phyloP scores from a whole-genome alignment of 2,797 vertebrate genomes.

The Natrix natrix region DNA sequence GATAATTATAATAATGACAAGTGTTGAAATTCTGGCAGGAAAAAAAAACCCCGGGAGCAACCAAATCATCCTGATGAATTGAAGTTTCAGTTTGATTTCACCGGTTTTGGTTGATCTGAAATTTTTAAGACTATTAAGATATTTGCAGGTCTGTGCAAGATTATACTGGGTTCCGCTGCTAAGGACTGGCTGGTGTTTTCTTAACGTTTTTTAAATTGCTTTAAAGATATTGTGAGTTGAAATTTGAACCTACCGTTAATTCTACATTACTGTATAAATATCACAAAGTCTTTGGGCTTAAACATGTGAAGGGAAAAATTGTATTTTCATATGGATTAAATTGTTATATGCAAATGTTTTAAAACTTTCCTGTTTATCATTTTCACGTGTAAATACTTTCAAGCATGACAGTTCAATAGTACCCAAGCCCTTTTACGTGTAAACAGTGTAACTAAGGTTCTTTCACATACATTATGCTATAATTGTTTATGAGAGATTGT shows the following conservation, averaged over 20 bases:
- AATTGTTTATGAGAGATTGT: neutral
- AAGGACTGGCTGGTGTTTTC: neutral
- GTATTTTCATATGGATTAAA: neutral
- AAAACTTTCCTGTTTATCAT: neutral
- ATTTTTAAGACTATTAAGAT: neutral
- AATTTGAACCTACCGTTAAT: neutral
- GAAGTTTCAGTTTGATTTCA: neutral
- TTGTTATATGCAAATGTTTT: neutral
- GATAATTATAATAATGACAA: neutral
- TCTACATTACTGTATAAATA: neutral
- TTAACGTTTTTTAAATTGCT: neutral
- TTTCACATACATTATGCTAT: neutral
- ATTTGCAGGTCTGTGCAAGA: neutral
- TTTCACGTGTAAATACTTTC: neutral
- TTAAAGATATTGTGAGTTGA: neutral
- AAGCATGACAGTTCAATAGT: neutral
- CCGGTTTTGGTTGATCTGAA: neutral
- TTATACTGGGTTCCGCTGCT: neutral
- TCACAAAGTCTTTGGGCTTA: neutral
- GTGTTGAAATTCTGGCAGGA: neutral
- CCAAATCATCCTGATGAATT: neutral
- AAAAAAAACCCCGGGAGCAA: neutral
- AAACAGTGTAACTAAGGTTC: neutral
- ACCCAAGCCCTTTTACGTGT: neutral
- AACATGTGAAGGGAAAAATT: neutral